phyloP scores from a whole-genome alignment of 2,113 vertebrate species.

The Cyanoderma ruficeps region DNA sequence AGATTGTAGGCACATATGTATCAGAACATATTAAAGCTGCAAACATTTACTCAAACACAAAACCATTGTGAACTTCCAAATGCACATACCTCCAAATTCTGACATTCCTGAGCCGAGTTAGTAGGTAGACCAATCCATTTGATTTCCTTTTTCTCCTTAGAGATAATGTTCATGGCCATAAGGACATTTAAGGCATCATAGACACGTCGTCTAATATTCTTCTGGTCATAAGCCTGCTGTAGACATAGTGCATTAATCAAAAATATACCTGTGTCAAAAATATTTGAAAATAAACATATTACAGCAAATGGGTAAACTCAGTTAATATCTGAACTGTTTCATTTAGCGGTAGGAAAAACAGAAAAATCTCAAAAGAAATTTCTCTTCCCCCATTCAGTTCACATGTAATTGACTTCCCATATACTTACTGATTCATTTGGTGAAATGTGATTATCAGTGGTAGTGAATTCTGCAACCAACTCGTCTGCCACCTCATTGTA shows the following conservation, averaged over 20 bases:
- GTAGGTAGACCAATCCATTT: constrained; percentile 98
- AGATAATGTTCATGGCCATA: constrained; percentile 99
- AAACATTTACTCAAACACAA: not conserved
- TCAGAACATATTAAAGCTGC: not conserved
- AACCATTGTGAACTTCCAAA: not conserved
- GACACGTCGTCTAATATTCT: constrained; percentile 96
- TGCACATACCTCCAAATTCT: constrained; percentile 89
- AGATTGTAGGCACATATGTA: not conserved
- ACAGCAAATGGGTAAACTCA: not conserved
- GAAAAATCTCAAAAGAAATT: not conserved
- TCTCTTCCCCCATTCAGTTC: constrained; percentile 26
- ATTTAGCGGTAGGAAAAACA: not conserved
- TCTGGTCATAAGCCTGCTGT: constrained; percentile 96
- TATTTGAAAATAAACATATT: not conserved
- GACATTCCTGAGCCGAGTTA: constrained; percentile 98
- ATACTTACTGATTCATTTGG: constrained; percentile 91
- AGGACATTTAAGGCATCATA: constrained; percentile 98
- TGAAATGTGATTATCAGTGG: constrained; percentile 92
- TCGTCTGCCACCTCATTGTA: constrained; percentile 99
- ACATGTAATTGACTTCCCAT: constrained; percentile 7
- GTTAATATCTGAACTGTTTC: not conserved
- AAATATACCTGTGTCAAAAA: not conserved
- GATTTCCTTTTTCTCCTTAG: constrained; percentile 99
- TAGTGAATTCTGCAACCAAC: constrained; percentile 97
- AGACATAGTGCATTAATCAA: constrained; percentile 11